phyloP scores from a whole-genome alignment of 2,888 invertebrate species.

The Phalera bucephala region DNA sequence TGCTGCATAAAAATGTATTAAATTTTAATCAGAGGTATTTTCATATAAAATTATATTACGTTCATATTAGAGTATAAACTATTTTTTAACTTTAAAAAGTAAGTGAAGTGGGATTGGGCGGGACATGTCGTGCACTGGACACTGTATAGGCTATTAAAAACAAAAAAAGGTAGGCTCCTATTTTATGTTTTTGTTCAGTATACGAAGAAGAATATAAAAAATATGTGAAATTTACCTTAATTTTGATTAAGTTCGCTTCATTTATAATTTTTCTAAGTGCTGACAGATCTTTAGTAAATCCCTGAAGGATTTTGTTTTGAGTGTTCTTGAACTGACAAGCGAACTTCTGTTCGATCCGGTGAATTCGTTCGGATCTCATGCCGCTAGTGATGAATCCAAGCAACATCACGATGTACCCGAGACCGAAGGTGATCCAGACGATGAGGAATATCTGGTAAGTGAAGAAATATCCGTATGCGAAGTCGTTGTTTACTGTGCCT shows the following conservation, averaged over 20 bases:
- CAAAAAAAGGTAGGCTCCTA: too few species aligned
- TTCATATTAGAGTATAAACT: too few species aligned
- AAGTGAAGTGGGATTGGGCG: too few species aligned
- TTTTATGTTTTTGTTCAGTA: too few species aligned
- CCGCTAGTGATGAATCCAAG: constrained; percentile 92
- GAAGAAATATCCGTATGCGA: constrained; percentile 84
- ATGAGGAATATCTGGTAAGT: constrained; percentile 92
- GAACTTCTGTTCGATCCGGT: constrained; percentile 89
- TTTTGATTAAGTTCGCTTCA: constrained; percentile 91
- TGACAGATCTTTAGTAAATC: constrained; percentile 89
- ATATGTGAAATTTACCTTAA: constrained; percentile 88
- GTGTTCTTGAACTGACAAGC: constrained; percentile 90
- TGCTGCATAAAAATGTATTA: too few species aligned
- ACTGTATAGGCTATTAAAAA: too few species aligned
- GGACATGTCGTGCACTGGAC: too few species aligned
- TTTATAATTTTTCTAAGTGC: constrained; percentile 89
- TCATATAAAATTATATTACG: too few species aligned
- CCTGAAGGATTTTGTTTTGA: constrained; percentile 89
- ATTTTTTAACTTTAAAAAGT: too few species aligned
- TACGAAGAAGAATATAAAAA: too few species aligned
- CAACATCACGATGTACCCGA: constrained; percentile 95
- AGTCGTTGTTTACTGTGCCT: constrained; percentile 77
- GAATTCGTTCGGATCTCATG: constrained; percentile 88
- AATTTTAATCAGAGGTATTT: too few species aligned
- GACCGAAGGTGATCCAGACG: constrained; percentile 95